Base-by-base conservation (phyloP, 2,888 invertebrate genomes). In the Leucophenga maculata region DNA sequence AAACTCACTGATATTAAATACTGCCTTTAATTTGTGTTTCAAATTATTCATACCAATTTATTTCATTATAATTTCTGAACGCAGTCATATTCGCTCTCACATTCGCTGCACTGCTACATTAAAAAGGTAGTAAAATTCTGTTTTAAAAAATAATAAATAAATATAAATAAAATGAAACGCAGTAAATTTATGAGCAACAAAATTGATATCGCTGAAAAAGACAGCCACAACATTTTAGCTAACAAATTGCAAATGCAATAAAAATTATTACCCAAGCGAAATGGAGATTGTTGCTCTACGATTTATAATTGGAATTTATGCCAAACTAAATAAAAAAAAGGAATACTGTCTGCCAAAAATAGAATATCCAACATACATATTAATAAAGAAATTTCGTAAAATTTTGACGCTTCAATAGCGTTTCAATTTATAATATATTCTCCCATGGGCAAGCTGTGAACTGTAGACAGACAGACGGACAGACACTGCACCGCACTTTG, bases 201-300 rank as follows among this genome's bases (percentile, higher is more conserved):
- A n/a, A 65, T 18, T 16, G 55, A 60, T 55, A 26, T 18, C 18
- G 50, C 2, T 50, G 18, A n/a, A 50, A 50, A n/a, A 8, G n/a
- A 50, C 13, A 69, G 60, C 70, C 78, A 80, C 6, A 18, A 55
- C 16, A 69, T 76, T 76, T 39, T 69, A 67, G 80, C 84, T 75
- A 84, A 79, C 83, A 82, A 80, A 79, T 82, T 79, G 78, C 75
- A 72, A 77, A 79, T 76, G 78, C 77, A 67, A 83, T 73, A 31
- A 39, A 48, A 65, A 52, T 65, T 26, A 52, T 52, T 50, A 32
- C 20, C 62, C 26, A 64, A 32, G 22, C 11, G 3, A 54, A 14
- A 65, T 57, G 11, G 9, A 39, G 9, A 52, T 22, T 44, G 39
- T 31, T 26, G 67, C 75, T 69, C 67, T 65, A 69, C 68, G 71